Evolutionary conservation across 2,888 invertebrate species (phyloP).

Genomic region (Lobophora halterata): DNA sequence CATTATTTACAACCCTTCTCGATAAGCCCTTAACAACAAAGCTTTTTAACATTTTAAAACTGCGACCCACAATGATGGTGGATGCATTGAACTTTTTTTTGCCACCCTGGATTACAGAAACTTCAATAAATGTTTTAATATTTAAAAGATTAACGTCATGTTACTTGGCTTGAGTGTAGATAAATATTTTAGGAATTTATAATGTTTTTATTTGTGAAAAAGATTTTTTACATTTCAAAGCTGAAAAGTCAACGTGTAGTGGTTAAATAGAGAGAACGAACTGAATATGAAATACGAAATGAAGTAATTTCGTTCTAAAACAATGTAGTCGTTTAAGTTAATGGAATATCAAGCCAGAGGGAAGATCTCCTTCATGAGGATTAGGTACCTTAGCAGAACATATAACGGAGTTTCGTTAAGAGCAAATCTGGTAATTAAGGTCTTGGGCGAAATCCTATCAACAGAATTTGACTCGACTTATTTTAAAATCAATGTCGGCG

Average conservation of each 20-base stretch:
- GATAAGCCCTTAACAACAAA: conserved; percentile 75
- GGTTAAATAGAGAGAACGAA: too few species aligned
- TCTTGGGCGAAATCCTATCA: too few species aligned
- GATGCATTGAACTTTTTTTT: conserved; percentile 65
- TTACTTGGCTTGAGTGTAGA: conserved; percentile 43
- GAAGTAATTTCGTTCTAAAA: too few species aligned
- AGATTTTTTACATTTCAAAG: conserved; percentile 34
- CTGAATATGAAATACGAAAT: too few species aligned
- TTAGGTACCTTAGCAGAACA: too few species aligned
- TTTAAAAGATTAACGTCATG: conserved; percentile 78
- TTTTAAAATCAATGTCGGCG: too few species aligned
- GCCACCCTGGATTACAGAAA: conserved; percentile 56
- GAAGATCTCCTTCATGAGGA: too few species aligned
- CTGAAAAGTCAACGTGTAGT: not conserved
- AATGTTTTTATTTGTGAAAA: conserved; percentile 54
- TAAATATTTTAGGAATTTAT: conserved; percentile 39
- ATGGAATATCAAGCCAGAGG: too few species aligned
- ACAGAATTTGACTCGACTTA: too few species aligned
- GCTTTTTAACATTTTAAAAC: conserved; percentile 79
- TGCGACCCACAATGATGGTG: conserved; percentile 63
- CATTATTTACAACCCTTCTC: conserved; percentile 79
- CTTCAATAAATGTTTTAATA: conserved; percentile 76
- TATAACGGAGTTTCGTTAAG: too few species aligned
- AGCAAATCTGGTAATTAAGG: too few species aligned
- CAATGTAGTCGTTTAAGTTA: too few species aligned